These are phyloP conservation scores for Mesoligia furuncula DNA, from an alignment of 2,888 invertebrate genomes.

Conservation along the genomic window DNA sequence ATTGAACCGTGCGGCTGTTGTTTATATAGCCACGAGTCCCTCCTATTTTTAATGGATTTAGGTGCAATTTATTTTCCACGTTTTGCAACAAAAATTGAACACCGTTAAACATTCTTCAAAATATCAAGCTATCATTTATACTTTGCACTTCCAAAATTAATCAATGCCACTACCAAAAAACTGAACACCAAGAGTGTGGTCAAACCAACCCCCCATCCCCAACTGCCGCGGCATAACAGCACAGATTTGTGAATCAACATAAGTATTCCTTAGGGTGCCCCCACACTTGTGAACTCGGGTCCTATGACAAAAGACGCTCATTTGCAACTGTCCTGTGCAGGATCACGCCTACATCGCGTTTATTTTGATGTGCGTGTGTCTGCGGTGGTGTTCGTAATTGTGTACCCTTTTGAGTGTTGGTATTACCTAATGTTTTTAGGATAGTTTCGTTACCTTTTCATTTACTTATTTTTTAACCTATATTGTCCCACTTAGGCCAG, in stretches of 20 bases:
- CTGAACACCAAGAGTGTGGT: slow-evolving; percentile 36
- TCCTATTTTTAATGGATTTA: no score
- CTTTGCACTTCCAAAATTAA: slow-evolving; percentile 15
- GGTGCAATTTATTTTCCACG: background rate
- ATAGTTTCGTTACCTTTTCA: background rate
- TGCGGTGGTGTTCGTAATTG: slow-evolving; percentile 30
- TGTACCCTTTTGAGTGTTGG: slow-evolving; percentile 6
- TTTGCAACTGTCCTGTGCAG: slow-evolving; percentile 80
- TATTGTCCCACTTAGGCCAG: background rate
- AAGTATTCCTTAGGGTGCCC: slow-evolving; percentile 57
- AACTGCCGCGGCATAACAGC: slow-evolving; percentile 25
- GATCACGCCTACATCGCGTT: slow-evolving; percentile 67
- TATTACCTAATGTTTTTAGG: background rate
- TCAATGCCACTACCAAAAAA: slow-evolving; percentile 36
- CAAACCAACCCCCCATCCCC: slow-evolving; percentile 37
- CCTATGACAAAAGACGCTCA: slow-evolving; percentile 79
- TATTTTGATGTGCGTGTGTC: slow-evolving; percentile 64
- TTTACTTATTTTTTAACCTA: background rate
- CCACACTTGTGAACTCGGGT: slow-evolving; percentile 49
- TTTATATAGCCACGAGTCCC: no score
- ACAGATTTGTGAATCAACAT: slow-evolving; percentile 60
- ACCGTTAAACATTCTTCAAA: no score
- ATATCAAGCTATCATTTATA: background rate
- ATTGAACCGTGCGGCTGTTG: no score
- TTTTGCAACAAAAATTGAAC: background rate